Base-by-base conservation (phyloP, 2,797 vertebrate species). In the Australoheros facetus region DNA sequence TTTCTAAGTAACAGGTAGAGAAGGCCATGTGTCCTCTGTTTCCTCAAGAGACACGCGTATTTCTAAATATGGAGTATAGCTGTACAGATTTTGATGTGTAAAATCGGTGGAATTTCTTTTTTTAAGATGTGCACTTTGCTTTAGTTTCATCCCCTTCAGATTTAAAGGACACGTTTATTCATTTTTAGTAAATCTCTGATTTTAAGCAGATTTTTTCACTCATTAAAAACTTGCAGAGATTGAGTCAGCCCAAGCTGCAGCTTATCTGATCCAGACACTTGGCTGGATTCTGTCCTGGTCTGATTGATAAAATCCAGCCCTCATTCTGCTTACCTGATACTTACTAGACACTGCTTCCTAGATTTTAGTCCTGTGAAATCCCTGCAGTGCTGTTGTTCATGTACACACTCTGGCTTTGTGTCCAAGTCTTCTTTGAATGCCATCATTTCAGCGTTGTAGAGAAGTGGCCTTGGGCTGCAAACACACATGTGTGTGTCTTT, bases 231-330 rank as follows among this genome's bases (percentile, higher is more conserved):
- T 83, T 48, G 2, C 71, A 77, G 60, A 81, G 82, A 88, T 83
- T 51, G 51, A 82, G 76, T 86, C 80, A 69, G 59, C 76, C 57
- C 23, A 42, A 78, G 78, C 85, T 79, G 70, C 78, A 54, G 55
- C 85, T 93, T 94, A 94, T 95, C 91, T 91, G 93, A 95, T 94
- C 77, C 86, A 94, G 92, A 95, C 92, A 84, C 57, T 62, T 2
- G 12, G 34, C 30, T 13, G 73, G 73, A 60, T 45, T 60, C 57
- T 14, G 28, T 74, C 77, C 60, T 32, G 56, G 34, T 60, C 57
- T 73, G 81, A 79, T 60, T 78, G 80, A 90, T 83, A 71, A 71
- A 77, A 79, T 76, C 81, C 79, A 71, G 58, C 70, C 60, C 56
- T 79, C 80, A 66, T 34, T 62, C 75, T 72, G 80, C 77, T 77